Evolutionary conservation across 1,140 invertebrate genomes (phyloP), one percentile per base, ranked within the genome.

Genomic region (Aphaenogaster floridana): DNA sequence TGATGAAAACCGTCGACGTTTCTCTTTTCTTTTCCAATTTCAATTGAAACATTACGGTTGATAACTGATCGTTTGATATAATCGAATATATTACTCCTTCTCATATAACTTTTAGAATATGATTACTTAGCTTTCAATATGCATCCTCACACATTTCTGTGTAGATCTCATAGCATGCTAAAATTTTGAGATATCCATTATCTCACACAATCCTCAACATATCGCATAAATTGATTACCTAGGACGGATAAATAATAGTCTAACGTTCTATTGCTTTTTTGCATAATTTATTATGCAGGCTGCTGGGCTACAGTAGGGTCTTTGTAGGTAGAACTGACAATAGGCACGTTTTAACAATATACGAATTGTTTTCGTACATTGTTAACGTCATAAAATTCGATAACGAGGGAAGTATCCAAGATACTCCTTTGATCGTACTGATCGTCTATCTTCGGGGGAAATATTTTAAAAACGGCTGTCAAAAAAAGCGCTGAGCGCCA

Each of bases 341-440:
- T 48, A 76, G 36, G 39, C 52, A 45, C 21, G 39, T 78, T 78
- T 78, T 45, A 28, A 45, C 15, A 48, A 59, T 48, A 64, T 52
- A 87, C 64, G 59, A 84, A 85, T 85, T 84, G 87, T 78, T 84
- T 87, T 84, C 59, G 52, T 66, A 79, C 15, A 63, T n/a, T 45
- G 48, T 86, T 88, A 85, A 88, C 61, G 57, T 64, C 63, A 86
- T 71, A 74, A 88, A 92, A 91, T 89, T 88, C 86, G 69, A 91
- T 88, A 89, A 89, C 79, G 69, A 72, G 86, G 57, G 68, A 86
- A 88, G 69, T 89, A 90, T 85, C 69, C 83, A 88, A 86, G 76
- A 78, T 76, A 86, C 85, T 66, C 84, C 78, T 77, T 77, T 79
- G 88, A 89, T 91, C 85, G 69, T 68, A 71, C 77, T 90, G 74